Conservation (phyloP, 1,140 invertebrate genomes). For the Ephestia elutella region DNA sequence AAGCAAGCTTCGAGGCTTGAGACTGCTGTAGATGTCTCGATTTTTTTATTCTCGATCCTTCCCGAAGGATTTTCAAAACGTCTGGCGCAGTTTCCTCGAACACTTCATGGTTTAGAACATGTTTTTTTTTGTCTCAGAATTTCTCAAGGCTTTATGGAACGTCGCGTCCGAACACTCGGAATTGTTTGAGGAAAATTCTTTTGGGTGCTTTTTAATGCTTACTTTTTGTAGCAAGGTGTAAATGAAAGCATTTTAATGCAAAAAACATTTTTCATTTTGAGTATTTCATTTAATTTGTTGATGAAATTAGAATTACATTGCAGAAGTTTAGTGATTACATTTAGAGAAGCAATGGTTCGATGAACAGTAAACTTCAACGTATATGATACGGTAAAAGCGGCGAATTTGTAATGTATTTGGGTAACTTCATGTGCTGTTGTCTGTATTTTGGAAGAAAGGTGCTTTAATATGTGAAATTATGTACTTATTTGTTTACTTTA, state of each 20-base stretch:
- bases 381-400: no score
- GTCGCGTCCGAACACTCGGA: neutral
- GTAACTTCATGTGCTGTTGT: no score
- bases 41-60: conserved; percentile 71
- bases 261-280: no score
- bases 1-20: conserved; percentile 59
- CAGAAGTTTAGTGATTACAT: no score
- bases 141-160: conserved; percentile 2
- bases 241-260: neutral
- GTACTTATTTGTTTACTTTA: no score
- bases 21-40: conserved; percentile 70
- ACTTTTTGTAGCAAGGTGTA: neutral
- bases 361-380: no score
- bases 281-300: no score
- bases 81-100: conserved; percentile 52
- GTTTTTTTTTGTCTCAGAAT: conserved; percentile 14
- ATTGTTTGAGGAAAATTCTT: conserved; percentile 1
- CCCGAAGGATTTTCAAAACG: conserved; percentile 43
- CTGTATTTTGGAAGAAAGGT: no score
- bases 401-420: no score
- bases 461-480: no score
- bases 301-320: no score
- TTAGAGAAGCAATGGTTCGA: no score
- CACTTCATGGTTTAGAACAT: conserved; percentile 32
- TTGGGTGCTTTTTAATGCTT: neutral